phyloP scores from a whole-genome alignment of 2,797 vertebrate genomes.

The Coilia nasus region DNA sequence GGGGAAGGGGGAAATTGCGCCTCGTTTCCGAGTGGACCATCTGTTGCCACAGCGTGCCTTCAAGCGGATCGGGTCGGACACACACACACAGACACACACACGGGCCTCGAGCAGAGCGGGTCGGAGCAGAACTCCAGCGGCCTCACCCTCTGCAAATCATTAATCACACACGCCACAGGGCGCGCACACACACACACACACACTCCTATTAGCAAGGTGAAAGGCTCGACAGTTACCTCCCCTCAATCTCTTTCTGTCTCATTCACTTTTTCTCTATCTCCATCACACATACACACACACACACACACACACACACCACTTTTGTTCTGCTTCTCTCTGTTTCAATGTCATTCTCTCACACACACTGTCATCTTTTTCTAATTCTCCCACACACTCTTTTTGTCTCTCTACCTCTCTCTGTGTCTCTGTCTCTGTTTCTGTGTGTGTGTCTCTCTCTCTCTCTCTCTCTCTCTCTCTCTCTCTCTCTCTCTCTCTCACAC shows the following conservation, averaged over 20 bases:
- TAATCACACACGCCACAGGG: slow-evolving; percentile 6
- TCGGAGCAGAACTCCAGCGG: background rate
- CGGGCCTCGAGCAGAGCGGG: slow-evolving; percentile 32
- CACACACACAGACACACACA: no score
- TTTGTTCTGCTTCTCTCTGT: slow-evolving; percentile 57
- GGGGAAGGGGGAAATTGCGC: background rate
- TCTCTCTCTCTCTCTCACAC: no score
- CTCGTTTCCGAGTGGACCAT: background rate
- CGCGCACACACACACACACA: slow-evolving; percentile 22
- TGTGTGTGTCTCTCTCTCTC: slow-evolving; percentile 24
- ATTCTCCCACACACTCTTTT: no score
- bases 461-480: slow-evolving; percentile 71
- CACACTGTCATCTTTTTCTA: no score
- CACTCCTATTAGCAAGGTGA: slow-evolving; percentile 7
- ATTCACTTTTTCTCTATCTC: background rate
- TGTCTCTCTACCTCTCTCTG: no score
- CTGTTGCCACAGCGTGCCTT: slow-evolving; percentile 5
- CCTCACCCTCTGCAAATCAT: background rate
- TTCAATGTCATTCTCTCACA: no score
- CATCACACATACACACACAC: slow-evolving; percentile 16
- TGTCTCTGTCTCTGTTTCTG: no score
- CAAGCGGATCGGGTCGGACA: slow-evolving; percentile 27
- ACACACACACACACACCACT: no score
- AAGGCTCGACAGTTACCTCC: background rate
- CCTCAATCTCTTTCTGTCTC: background rate